A percentile compares a stretch with the other conserved stretches of the same genome.
Evolutionary conservation across 2,888 invertebrate genomes (phyloP).

Genomic region (Ethmia dodecea): DNA sequence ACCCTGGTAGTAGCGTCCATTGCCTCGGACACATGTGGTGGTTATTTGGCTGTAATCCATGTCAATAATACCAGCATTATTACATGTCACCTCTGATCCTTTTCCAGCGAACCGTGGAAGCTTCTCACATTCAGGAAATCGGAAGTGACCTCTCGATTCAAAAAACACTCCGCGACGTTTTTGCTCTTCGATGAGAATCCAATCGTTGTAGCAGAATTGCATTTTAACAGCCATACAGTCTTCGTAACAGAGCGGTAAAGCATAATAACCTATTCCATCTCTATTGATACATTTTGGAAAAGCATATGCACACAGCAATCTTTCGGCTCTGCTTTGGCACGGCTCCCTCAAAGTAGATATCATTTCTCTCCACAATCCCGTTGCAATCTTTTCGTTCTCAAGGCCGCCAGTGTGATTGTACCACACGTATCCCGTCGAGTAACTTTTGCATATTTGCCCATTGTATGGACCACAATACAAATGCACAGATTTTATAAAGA

Average conservation of each 20-base stretch:
- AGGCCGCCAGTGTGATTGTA: slow-evolving; percentile 86
- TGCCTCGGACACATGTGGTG: slow-evolving; percentile 89
- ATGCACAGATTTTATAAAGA: slow-evolving; percentile 61
- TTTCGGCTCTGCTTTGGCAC: slow-evolving; percentile 92
- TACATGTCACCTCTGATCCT: slow-evolving; percentile 83
- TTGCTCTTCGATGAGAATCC: slow-evolving; percentile 93
- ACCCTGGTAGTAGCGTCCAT: slow-evolving; percentile 95
- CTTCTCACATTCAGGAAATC: slow-evolving; percentile 90
- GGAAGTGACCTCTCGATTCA: slow-evolving; percentile 90
- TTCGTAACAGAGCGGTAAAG: slow-evolving; percentile 92
- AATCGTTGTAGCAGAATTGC: slow-evolving; percentile 95
- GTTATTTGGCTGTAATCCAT: slow-evolving; percentile 89
- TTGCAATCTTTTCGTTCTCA: slow-evolving; percentile 91
- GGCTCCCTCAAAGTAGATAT: slow-evolving; percentile 87
- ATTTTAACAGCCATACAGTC: slow-evolving; percentile 94
- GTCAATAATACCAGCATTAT: slow-evolving; percentile 90
- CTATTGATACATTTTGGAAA: slow-evolving; percentile 91
- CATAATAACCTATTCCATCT: slow-evolving; percentile 79
- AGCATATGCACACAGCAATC: slow-evolving; percentile 93
- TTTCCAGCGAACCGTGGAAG: slow-evolving; percentile 84
- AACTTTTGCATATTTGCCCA: slow-evolving; percentile 88
- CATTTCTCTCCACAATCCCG: slow-evolving; percentile 91
- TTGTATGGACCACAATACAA: slow-evolving; percentile 93
- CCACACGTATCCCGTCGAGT: slow-evolving; percentile 85
- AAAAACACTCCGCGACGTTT: slow-evolving; percentile 87